Conservation (phyloP, 2,113 vertebrate genomes). For the Camelus dromedarius region DNA sequence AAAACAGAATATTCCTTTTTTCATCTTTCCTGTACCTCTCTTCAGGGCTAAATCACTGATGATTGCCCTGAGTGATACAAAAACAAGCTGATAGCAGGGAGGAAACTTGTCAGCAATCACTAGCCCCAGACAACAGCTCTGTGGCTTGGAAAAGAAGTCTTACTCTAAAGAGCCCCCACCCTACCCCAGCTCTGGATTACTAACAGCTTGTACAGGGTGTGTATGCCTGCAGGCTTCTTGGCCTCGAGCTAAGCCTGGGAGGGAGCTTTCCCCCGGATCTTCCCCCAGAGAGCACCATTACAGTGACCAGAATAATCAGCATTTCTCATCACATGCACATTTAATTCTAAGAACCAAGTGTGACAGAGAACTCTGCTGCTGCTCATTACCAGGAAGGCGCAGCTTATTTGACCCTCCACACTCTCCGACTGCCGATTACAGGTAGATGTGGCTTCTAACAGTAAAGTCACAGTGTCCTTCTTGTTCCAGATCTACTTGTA, state of each 20-base stretch:
- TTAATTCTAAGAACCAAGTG: not conserved
- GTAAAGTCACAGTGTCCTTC: not conserved
- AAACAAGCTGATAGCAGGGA: not conserved
- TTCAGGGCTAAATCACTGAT: not conserved
- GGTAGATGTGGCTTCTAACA: not conserved
- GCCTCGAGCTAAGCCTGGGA: not conserved
- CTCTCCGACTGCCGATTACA: not conserved
- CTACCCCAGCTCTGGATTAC: not conserved
- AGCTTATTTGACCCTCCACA: not conserved
- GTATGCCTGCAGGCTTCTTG: not conserved
- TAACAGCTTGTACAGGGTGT: too few species aligned
- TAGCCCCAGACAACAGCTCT: not conserved
- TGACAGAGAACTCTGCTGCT: not conserved
- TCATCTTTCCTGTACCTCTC: not conserved
- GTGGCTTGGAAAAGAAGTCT: not conserved
- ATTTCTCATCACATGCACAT: not conserved
- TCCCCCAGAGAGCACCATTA: not conserved
- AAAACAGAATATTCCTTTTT: not conserved
- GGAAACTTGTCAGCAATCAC: not conserved
- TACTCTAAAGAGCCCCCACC: not conserved
- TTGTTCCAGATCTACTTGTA: not conserved
- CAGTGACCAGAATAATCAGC: not conserved
- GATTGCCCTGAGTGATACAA: not conserved
- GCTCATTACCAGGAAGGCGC: not conserved
- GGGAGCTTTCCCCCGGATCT: not conserved